phyloP scores from a whole-genome alignment of 2,113 vertebrate genomes.

The Poeciliopsis retropinna region DNA sequence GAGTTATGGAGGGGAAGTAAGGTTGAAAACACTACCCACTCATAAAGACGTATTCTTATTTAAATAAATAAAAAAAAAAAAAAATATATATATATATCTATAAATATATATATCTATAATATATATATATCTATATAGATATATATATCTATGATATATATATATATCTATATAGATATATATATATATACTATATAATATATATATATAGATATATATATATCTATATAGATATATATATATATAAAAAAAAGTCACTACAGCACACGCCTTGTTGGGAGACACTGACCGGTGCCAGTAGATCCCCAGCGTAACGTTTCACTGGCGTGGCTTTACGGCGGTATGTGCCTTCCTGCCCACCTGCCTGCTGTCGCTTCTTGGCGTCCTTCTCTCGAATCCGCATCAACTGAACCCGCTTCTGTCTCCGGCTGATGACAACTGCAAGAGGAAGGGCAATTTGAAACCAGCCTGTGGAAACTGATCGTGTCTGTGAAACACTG shows the following conservation, averaged over 20 bases:
- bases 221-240: too few species aligned
- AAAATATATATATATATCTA: too few species aligned
- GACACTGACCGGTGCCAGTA: slow-evolving; percentile 88
- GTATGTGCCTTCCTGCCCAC: slow-evolving; percentile 82
- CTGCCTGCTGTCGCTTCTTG: slow-evolving; percentile 82
- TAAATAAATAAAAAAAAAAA: not conserved
- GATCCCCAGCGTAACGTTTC: slow-evolving; percentile 85
- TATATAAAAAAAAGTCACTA: slow-evolving; percentile 27
- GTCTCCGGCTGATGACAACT: slow-evolving; percentile 85
- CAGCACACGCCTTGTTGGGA: slow-evolving; percentile 56
- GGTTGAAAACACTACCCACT: not conserved
- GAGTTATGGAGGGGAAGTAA: not conserved
- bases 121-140: too few species aligned
- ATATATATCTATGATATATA: too few species aligned
- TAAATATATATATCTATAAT: too few species aligned
- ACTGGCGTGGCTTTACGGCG: slow-evolving; percentile 81
- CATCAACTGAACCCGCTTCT: slow-evolving; percentile 87
- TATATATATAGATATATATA: too few species aligned
- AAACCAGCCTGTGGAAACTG: not conserved
- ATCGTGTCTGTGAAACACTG: not conserved
- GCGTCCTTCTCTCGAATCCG: slow-evolving; percentile 85
- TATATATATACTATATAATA: too few species aligned
- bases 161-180: too few species aligned
- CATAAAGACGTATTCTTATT: not conserved
- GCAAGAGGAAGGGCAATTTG: slow-evolving; percentile 2